These are phyloP conservation scores for Dasysyrphus albostriatus DNA, from an alignment of 2,888 invertebrate species.

Conservation along the genomic window DNA sequence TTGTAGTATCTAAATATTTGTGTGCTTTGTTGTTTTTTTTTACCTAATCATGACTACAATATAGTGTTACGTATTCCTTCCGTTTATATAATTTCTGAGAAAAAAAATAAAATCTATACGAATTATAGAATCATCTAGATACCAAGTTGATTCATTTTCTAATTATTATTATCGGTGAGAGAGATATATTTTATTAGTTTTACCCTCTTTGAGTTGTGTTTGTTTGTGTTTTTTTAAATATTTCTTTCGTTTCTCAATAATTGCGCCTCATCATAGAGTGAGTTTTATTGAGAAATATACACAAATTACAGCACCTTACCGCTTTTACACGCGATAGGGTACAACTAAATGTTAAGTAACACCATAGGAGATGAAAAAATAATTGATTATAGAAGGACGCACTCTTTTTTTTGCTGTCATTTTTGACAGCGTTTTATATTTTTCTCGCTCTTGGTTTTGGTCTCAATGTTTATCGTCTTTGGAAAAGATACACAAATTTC, in stretches of 20 bases:
- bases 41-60: conserved; percentile 64
- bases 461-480: background rate
- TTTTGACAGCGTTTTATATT: conserved; percentile 31
- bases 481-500: conserved; percentile 2
- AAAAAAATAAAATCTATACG: conserved; percentile 37
- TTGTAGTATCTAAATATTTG: conserved; percentile 55
- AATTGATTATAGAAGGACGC: conserved; percentile 52
- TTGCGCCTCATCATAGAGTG: conserved; percentile 10
- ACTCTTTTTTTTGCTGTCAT: conserved; percentile 38
- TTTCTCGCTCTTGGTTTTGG: background rate
- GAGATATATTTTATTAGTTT: conserved; percentile 19
- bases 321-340: conserved; percentile 69
- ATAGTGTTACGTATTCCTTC: conserved; percentile 68
- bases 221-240: conserved; percentile 15
- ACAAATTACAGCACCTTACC: conserved; percentile 56
- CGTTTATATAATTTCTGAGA: conserved; percentile 74
- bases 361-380: conserved; percentile 27
- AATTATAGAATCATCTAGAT: conserved; percentile 70
- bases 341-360: conserved; percentile 72
- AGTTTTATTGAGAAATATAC: conserved; percentile 21
- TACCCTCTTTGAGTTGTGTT: conserved; percentile 9
- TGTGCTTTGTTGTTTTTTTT: conserved; percentile 38
- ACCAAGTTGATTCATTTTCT: conserved; percentile 72
- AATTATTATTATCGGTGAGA: conserved; percentile 69
- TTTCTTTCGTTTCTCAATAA: background rate